Conservation (phyloP, 2,888 invertebrate species). For the Brenthis daphne region DNA sequence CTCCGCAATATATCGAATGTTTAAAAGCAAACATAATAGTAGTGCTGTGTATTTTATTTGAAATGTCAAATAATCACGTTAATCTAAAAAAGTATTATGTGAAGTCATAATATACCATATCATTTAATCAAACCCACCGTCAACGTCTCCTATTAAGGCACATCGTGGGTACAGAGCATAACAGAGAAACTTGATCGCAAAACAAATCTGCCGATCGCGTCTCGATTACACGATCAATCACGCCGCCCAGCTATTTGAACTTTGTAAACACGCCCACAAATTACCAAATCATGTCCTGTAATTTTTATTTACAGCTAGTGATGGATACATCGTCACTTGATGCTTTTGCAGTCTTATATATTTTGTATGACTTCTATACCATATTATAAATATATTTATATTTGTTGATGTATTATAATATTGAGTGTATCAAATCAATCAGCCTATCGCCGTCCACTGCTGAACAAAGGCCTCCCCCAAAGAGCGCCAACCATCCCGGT, state of each 20-base stretch:
- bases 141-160: neutral
- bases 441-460: too few species aligned
- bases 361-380: neutral
- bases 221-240: constrained; percentile 43
- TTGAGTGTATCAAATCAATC: too few species aligned
- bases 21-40: too few species aligned
- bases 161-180: constrained; percentile 1
- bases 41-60: too few species aligned
- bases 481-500: too few species aligned
- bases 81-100: too few species aligned
- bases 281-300: constrained; percentile 17
- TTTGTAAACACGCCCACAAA: constrained; percentile 27
- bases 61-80: too few species aligned
- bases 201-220: constrained; percentile 34
- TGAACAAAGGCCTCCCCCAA: too few species aligned
- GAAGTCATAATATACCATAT: too few species aligned
- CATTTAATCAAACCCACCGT: too few species aligned
- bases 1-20: too few species aligned
- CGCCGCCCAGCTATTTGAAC: constrained; percentile 27
- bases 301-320: constrained; percentile 9
- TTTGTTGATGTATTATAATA: too few species aligned
- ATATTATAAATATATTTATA: neutral
- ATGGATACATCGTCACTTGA: constrained; percentile 6
- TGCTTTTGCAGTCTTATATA: neutral
- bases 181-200: constrained; percentile 18